Conservation (phyloP, 1,140 invertebrate species). For the Drosophila nannoptera region DNA sequence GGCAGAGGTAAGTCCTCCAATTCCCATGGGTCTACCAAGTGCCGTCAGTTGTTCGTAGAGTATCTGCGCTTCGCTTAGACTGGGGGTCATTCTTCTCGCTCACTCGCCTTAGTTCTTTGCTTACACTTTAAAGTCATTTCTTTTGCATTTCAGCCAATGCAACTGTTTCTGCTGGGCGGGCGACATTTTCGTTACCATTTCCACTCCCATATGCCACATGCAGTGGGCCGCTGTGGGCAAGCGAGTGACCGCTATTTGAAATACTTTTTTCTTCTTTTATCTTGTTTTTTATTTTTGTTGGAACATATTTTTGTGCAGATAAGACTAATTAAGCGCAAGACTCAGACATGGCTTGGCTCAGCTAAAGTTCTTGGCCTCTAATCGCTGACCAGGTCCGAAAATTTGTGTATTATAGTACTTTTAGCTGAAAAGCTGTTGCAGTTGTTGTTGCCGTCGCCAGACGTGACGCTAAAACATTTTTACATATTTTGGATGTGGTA, state of each 20-base stretch:
- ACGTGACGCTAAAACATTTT: slow-evolving; percentile 54
- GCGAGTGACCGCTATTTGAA: slow-evolving; percentile 50
- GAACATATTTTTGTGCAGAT: neutral
- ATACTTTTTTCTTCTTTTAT: slow-evolving; percentile 7
- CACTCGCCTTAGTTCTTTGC: slow-evolving; percentile 18
- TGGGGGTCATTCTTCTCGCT: slow-evolving; percentile 2
- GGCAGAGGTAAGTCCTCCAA: no score
- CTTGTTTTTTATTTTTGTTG: neutral
- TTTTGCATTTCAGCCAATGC: slow-evolving; percentile 33
- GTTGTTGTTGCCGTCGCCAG: slow-evolving; percentile 19
- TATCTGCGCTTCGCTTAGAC: slow-evolving; percentile 1
- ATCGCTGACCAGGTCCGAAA: slow-evolving; percentile 44
- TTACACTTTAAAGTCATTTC: slow-evolving; percentile 11
- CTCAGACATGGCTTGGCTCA: slow-evolving; percentile 13
- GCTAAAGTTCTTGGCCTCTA: slow-evolving; percentile 38
- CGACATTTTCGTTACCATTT: slow-evolving; percentile 25
- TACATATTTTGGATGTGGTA: slow-evolving; percentile 54
- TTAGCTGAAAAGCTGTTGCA: neutral
- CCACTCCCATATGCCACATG: neutral
- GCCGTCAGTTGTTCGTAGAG: neutral
- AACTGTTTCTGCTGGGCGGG: slow-evolving; percentile 16
- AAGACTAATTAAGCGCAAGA: slow-evolving; percentile 48
- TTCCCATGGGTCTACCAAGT: no score
- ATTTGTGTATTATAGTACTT: neutral
- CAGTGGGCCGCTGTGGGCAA: slow-evolving; percentile 39